Conservation (phyloP, 2,797 vertebrate species). For the Pyrocephalus nanus region DNA sequence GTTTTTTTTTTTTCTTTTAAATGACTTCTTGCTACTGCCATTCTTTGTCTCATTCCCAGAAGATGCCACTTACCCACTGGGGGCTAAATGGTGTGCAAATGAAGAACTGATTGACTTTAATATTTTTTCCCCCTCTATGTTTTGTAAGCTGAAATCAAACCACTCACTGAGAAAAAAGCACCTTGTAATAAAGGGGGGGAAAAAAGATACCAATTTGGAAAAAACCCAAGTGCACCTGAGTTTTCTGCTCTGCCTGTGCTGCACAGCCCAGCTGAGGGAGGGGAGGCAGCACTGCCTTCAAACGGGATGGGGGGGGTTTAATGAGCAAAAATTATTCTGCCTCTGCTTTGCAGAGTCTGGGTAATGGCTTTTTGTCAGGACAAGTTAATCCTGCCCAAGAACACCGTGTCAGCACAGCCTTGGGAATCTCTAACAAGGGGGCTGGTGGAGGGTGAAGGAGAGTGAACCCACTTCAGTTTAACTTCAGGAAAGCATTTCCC, state of each 20-base stretch:
- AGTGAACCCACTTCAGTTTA: not conserved
- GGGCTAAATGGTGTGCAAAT: not conserved
- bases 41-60: not conserved
- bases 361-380: slow-evolving; percentile 27
- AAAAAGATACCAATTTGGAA: not conserved
- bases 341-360: not conserved
- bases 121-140: not conserved
- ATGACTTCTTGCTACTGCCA: not conserved
- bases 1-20: not conserved
- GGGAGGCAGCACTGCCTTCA: not conserved
- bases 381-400: not conserved
- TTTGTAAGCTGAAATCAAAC: not conserved
- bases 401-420: not conserved
- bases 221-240: not conserved
- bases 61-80: not conserved
- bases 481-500: not conserved
- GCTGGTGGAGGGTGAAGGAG: not conserved
- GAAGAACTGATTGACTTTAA: not conserved
- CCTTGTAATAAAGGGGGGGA: not conserved
- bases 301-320: not conserved
- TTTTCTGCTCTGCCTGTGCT: not conserved
- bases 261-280: not conserved
- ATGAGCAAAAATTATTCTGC: slow-evolving; percentile 19
- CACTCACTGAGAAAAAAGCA: not conserved
- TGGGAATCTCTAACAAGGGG: not conserved